phyloP scores from a whole-genome alignment of 2,113 vertebrate genomes.

The Azemiops feae region DNA sequence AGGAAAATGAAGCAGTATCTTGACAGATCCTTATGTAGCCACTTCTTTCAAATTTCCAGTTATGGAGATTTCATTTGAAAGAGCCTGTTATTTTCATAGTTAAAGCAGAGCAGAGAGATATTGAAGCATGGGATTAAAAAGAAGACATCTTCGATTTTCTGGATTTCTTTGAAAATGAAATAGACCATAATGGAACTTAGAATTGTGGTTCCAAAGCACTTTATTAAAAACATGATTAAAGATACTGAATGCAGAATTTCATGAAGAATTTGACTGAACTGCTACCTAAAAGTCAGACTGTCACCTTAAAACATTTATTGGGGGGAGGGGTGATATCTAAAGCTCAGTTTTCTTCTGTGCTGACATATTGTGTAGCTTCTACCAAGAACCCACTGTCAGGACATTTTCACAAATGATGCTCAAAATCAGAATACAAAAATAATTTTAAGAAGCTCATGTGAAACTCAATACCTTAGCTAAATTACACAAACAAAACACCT shows the following conservation, averaged over 20 bases:
- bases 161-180: conserved; percentile 12
- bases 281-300: not conserved
- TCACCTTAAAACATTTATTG: not conserved
- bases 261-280: not conserved
- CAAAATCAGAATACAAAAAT: not conserved
- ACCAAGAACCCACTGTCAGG: not conserved
- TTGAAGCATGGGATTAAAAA: not conserved
- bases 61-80: conserved; percentile 23
- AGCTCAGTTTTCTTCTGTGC: not conserved
- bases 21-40: conserved; percentile 15
- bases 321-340: not conserved
- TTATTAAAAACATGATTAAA: conserved; percentile 1
- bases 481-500: not conserved
- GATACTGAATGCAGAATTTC: not conserved
- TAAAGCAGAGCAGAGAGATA: not conserved
- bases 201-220: not conserved
- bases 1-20: conserved; percentile 20
- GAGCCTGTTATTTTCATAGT: not conserved
- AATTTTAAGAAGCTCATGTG: not conserved
- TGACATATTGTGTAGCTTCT: not conserved
- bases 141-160: not conserved
- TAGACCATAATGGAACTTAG: not conserved
- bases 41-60: conserved; percentile 6
- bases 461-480: not conserved
- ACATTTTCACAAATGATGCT: not conserved